Evolutionary conservation across 1,140 invertebrate species (phyloP).

Genomic region (Semibalanus balanoides): DNA sequence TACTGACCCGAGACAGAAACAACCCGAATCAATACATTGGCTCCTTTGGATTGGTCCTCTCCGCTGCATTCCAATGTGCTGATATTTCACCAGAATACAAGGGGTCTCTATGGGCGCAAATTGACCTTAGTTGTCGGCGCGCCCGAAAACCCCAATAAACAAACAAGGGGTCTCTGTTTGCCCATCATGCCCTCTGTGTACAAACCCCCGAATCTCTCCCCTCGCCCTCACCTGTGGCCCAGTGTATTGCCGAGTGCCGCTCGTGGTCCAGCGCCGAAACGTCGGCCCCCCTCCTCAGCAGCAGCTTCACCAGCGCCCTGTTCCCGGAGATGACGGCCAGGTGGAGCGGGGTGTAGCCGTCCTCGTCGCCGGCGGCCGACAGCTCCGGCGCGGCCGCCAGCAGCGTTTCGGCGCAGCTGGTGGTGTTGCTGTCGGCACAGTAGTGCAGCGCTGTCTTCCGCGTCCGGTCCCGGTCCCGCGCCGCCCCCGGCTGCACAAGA

Average conservation of each 20-base stretch:
- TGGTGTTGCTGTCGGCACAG: conserved; percentile 53
- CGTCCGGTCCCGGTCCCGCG: conserved; percentile 53
- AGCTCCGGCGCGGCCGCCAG: conserved; percentile 52
- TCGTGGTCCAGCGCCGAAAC: conserved; percentile 81
- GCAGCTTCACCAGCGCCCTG: conserved; percentile 57
- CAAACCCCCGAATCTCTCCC: too few relatives aligned
- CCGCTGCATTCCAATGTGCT: too few relatives aligned
- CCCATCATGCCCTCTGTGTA: too few relatives aligned
- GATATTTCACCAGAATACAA: too few relatives aligned
- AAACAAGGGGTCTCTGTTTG: too few relatives aligned
- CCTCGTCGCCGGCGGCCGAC: conserved; percentile 66
- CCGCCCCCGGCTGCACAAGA: conserved; percentile 42
- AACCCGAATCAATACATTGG: too few relatives aligned
- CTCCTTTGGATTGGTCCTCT: too few relatives aligned
- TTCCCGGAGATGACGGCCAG: conserved; percentile 76
- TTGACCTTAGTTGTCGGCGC: too few relatives aligned
- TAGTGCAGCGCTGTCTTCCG: conserved; percentile 82
- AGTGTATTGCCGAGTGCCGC: conserved; percentile 90
- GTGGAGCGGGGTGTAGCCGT: conserved; percentile 86
- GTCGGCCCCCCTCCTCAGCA: conserved; percentile 67
- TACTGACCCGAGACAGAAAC: too few relatives aligned
- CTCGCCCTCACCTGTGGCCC: conserved; percentile 84
- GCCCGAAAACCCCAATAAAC: too few relatives aligned
- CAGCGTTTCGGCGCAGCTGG: conserved; percentile 34
- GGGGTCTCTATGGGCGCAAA: too few relatives aligned